These are phyloP conservation scores for Tuberolachnus salignus DNA, from an alignment of 2,888 invertebrate genomes.

Conservation along the genomic window DNA sequence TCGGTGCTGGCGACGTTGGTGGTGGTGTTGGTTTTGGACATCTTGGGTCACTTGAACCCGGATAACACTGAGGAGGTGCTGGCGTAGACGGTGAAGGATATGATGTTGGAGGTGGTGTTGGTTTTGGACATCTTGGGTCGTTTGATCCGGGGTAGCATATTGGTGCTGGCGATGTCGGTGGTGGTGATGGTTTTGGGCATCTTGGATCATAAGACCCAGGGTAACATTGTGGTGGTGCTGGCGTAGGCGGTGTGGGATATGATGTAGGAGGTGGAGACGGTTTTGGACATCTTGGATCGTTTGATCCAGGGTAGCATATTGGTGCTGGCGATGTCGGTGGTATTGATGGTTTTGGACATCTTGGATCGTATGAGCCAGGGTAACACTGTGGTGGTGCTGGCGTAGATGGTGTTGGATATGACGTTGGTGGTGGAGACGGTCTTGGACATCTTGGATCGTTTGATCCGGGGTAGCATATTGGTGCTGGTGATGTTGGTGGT, in stretches of 20 bases:
- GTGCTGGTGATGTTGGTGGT: conserved; percentile 59
- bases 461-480: conserved; percentile 61
- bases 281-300: conserved; percentile 61
- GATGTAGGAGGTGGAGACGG: conserved; percentile 61
- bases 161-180: conserved; percentile 58
- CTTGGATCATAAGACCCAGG: conserved; percentile 62
- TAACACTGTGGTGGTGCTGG: conserved; percentile 61
- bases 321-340: conserved; percentile 58
- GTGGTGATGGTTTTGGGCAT: conserved; percentile 60
- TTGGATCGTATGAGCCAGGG: conserved; percentile 60
- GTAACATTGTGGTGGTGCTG: conserved; percentile 53
- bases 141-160: conserved; percentile 62
- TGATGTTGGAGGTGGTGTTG: conserved; percentile 59
- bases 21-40: conserved; percentile 60
- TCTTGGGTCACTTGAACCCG: conserved; percentile 61
- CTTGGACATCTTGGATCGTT: conserved; percentile 60
- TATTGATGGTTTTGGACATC: conserved; percentile 59
- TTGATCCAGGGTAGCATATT: conserved; percentile 61
- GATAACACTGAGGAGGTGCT: conserved; percentile 61
- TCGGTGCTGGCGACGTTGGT: conserved; percentile 59
- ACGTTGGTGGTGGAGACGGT: conserved; percentile 56
- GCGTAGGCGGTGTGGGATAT: conserved; percentile 59
- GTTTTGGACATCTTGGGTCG: conserved; percentile 61
- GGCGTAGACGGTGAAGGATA: conserved; percentile 56
- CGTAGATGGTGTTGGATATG: conserved; percentile 57